Conservation (phyloP, 1,140 invertebrate species). For the Pachypeltis micranthus region DNA sequence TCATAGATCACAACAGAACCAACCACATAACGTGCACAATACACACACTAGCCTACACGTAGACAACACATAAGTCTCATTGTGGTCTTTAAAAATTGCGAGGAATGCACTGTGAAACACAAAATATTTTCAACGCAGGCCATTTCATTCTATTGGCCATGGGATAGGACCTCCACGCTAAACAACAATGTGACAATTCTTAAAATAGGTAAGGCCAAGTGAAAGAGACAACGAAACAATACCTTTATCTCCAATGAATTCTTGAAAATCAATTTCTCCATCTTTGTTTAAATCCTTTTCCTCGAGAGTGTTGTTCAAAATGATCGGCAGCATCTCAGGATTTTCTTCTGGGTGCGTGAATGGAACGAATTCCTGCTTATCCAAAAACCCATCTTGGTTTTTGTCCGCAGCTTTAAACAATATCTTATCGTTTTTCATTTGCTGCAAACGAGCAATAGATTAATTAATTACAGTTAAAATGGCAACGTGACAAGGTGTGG, state of each 20-base stretch:
- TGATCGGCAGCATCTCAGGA: slow-evolving; percentile 69
- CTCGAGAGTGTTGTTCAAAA: slow-evolving; percentile 69
- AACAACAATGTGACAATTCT: too few relatives aligned
- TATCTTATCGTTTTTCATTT: slow-evolving; percentile 67
- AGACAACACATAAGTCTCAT: too few relatives aligned
- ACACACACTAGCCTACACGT: too few relatives aligned
- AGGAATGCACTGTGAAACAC: not conserved
- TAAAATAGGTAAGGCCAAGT: not conserved
- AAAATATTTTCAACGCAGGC: not conserved
- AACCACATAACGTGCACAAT: too few relatives aligned
- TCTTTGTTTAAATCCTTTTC: slow-evolving; percentile 81
- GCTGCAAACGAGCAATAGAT: too few relatives aligned
- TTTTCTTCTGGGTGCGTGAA: slow-evolving; percentile 93
- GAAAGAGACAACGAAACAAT: too few relatives aligned
- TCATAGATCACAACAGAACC: too few relatives aligned
- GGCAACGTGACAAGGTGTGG: too few relatives aligned
- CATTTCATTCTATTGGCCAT: not conserved
- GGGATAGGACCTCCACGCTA: not conserved
- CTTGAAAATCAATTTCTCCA: slow-evolving; percentile 68
- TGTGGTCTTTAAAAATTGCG: too few relatives aligned
- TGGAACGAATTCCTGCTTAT: slow-evolving; percentile 68
- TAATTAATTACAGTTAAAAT: too few relatives aligned
- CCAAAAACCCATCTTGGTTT: slow-evolving; percentile 68
- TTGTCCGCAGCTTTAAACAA: slow-evolving; percentile 79
- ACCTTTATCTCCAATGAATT: slow-evolving; percentile 67